Percentiles rank a stretch among this genome's conserved stretches.
phyloP scores from a whole-genome alignment of 1,140 invertebrate genomes.

The Euwallacea similis region DNA sequence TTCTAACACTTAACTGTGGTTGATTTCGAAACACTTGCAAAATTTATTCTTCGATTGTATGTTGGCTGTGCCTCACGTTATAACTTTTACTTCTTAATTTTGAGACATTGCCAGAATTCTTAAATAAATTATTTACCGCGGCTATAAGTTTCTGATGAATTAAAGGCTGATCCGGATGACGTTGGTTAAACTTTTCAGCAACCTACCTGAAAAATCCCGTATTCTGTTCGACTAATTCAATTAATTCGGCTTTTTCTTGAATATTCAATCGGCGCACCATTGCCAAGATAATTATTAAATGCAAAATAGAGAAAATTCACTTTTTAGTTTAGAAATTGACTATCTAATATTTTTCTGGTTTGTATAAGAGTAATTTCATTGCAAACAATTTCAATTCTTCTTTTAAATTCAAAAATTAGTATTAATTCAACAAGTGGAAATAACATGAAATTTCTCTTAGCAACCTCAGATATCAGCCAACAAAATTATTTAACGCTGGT shows the following conservation, averaged over 20 bases:
- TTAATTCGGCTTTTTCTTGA: neutral
- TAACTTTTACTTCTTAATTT: too few relatives aligned
- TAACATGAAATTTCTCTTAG: neutral
- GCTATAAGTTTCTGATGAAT: too few relatives aligned
- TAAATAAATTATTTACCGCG: too few relatives aligned
- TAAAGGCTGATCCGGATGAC: too few relatives aligned
- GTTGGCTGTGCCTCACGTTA: too few relatives aligned
- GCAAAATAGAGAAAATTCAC: neutral
- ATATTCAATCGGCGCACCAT: neutral
- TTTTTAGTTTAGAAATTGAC: neutral
- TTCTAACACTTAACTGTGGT: too few relatives aligned
- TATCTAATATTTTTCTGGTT: neutral
- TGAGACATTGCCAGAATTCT: too few relatives aligned
- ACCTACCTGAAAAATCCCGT: neutral
- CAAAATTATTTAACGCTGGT: too few relatives aligned
- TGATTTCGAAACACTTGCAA: too few relatives aligned
- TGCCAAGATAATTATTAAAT: constrained; percentile 8
- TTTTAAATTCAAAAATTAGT: neutral
- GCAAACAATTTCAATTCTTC: too few relatives aligned
- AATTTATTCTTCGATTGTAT: too few relatives aligned
- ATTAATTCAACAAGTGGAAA: constrained; percentile 1
- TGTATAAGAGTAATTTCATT: too few relatives aligned
- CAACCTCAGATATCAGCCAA: neutral
- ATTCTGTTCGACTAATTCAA: neutral
- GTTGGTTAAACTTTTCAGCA: neutral